Conservation (phyloP, 1,140 invertebrate species). For the Eumeta japonica region DNA sequence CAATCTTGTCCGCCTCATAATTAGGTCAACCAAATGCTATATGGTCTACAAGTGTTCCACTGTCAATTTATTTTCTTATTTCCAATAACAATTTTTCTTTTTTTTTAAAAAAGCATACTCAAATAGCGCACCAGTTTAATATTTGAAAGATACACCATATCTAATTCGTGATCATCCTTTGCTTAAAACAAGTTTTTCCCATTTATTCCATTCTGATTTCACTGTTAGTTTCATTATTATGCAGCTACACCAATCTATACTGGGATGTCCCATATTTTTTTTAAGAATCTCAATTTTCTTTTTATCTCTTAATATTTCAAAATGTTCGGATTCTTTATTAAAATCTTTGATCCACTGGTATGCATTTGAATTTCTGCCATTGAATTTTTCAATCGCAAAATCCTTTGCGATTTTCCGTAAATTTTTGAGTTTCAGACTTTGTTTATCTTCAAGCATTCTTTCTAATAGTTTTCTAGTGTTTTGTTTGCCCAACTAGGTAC, state of each 20-base stretch:
- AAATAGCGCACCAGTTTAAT: slow-evolving; percentile 20
- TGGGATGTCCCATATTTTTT: slow-evolving; percentile 20
- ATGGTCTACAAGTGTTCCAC: slow-evolving; percentile 11
- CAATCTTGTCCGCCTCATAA: slow-evolving; percentile 16
- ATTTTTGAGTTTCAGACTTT: slow-evolving; percentile 13
- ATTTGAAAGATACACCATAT: slow-evolving; percentile 26
- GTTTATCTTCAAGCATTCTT: slow-evolving; percentile 14
- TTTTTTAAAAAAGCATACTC: slow-evolving; percentile 23
- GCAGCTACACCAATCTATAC: slow-evolving; percentile 22
- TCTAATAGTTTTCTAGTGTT: slow-evolving; percentile 14
- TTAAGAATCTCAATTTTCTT: slow-evolving; percentile 26
- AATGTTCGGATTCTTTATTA: too few species aligned
- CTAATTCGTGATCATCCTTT: slow-evolving; percentile 16
- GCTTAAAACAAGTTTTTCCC: slow-evolving; percentile 17
- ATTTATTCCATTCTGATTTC: too few species aligned
- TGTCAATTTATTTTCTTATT: slow-evolving; percentile 10
- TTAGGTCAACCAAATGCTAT: slow-evolving; percentile 15
- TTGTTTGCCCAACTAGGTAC: slow-evolving; percentile 8
- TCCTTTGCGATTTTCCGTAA: slow-evolving; percentile 13
- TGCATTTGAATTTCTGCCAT: slow-evolving; percentile 17
- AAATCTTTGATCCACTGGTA: too few species aligned
- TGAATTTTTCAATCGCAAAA: slow-evolving; percentile 25
- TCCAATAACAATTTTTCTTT: slow-evolving; percentile 19
- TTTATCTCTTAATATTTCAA: slow-evolving; percentile 16
- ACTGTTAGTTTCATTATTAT: slow-evolving; percentile 17